Conservation (phyloP, 2,888 invertebrate genomes). For the Abscondita cerata region DNA sequence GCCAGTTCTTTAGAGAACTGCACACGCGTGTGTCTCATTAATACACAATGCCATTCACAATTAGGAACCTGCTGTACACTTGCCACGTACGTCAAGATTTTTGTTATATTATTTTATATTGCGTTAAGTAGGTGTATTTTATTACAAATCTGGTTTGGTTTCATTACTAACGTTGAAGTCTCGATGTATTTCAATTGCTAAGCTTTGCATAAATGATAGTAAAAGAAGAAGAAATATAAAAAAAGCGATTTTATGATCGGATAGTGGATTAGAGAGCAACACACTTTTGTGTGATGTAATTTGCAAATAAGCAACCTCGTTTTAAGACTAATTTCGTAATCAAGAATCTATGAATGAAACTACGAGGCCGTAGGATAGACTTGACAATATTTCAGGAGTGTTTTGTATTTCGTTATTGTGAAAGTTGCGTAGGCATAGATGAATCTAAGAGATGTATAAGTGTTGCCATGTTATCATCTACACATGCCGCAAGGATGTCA, state of each 20-base stretch:
- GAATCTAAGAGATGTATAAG: conserved; percentile 31
- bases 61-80: conserved; percentile 40
- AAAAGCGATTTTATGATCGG: not conserved
- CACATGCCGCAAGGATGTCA: conserved; percentile 32
- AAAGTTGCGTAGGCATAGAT: conserved; percentile 39
- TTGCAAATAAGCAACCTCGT: conserved; percentile 21
- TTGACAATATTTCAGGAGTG: conserved; percentile 39
- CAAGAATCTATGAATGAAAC: conserved; percentile 35
- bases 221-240: conserved; percentile 1
- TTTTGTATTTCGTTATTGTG: conserved; percentile 38
- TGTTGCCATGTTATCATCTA: conserved; percentile 32
- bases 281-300: conserved; percentile 19
- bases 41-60: conserved; percentile 42
- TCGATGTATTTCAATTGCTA: conserved; percentile 26
- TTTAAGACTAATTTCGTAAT: conserved; percentile 24
- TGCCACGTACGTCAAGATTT: conserved; percentile 38
- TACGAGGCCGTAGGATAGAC: conserved; percentile 32
- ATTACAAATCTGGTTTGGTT: conserved; percentile 37
- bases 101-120: conserved; percentile 35
- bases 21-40: conserved; percentile 41
- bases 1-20: conserved; percentile 34
- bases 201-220: conserved; percentile 13
- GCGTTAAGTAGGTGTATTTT: conserved; percentile 39
- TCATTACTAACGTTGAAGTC: conserved; percentile 34
- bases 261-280: conserved; percentile 13